Base-by-base conservation (phyloP, 2,888 invertebrate genomes). In the Harmothoe impar region DNA sequence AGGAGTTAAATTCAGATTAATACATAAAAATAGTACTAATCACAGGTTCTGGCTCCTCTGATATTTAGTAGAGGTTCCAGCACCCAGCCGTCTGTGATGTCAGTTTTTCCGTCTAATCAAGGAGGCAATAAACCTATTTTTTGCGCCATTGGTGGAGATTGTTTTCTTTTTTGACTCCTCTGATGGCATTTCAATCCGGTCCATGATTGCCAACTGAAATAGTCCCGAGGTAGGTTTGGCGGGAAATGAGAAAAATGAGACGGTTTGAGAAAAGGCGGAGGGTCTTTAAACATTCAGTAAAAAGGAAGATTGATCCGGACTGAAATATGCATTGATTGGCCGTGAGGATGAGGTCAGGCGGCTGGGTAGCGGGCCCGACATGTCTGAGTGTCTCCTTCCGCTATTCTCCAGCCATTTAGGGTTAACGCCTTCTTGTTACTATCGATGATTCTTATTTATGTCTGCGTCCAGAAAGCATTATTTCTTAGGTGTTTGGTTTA, bases 91-190 rank as follows among this genome's bases (percentile, higher is more conserved):
- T 52, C 54, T 52, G 54, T 17, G 54, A 52, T 17, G 54, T 62
- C 23, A n/a, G 62, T 62, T 62, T 62, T 62, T 62, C n/a, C 62
- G 15, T 62, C 62, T 62, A 62, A 62, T 62, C 62, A 62, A 15
- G 15, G n/a, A 62, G 62, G 62, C n/a, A 62, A 62, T 62, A 62
- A 62, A 62, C 62, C 20, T 20, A 62, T 20, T n/a, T 62, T 62
- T 62, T 62, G 20, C n/a, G 62, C n/a, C 7, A 5, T 62, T 3
- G 43, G n/a, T n/a, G 62, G 62, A 62, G 43, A n/a, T 62, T 62
- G 62, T 62, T 72, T 72, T 72, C 29, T 25, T 72, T 72, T 29
- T 15, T 29, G 23, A 29, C 15, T 29, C 12, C 29, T 25, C 29
- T 25, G 23, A 20, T n/a, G 72, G 72, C 25, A 29, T 72, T 72